These are phyloP conservation scores for Paralichthys olivaceus DNA, from an alignment of 2,113 vertebrate genomes.

Conservation along the genomic window DNA sequence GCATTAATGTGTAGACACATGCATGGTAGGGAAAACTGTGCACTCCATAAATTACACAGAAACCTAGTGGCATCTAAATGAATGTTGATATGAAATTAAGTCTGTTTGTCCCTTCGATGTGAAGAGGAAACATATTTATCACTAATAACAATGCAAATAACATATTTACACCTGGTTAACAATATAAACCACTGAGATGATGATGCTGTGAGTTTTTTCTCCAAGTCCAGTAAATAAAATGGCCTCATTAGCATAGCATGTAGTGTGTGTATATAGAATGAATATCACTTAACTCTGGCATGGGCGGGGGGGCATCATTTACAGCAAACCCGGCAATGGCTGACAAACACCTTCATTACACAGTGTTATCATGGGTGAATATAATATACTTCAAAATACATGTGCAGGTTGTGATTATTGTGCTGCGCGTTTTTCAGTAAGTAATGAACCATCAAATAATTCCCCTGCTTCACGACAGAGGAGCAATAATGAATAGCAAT, in stretches of 20 bases:
- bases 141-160: conserved; percentile 59
- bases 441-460: conserved; percentile 36
- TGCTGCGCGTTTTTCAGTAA: conserved; percentile 13
- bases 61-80: conserved; percentile 68
- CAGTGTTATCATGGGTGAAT: conserved; percentile 13
- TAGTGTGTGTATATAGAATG: conserved; percentile 35
- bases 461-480: conserved; percentile 22
- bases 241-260: conserved; percentile 61
- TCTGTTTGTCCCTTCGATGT: conserved; percentile 46
- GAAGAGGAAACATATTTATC: conserved; percentile 50
- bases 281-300: conserved; percentile 61
- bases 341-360: conserved; percentile 54
- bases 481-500: conserved; percentile 34
- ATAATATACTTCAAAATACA: conserved; percentile 30
- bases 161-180: conserved; percentile 66
- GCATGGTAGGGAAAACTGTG: conserved; percentile 9
- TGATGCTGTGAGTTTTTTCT: conserved; percentile 38
- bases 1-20: conserved; percentile 29
- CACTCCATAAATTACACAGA: conserved; percentile 56
- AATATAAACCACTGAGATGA: conserved; percentile 49
- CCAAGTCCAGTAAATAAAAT: conserved; percentile 68
- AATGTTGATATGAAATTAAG: conserved; percentile 73
- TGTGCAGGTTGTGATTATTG: conserved; percentile 38
- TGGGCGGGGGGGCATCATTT: conserved; percentile 53
- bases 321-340: conserved; percentile 27